Evolutionary conservation across 2,888 invertebrate species (phyloP), one percentile per base, ranked within the genome.

Genomic region (Melanargia galathea): DNA sequence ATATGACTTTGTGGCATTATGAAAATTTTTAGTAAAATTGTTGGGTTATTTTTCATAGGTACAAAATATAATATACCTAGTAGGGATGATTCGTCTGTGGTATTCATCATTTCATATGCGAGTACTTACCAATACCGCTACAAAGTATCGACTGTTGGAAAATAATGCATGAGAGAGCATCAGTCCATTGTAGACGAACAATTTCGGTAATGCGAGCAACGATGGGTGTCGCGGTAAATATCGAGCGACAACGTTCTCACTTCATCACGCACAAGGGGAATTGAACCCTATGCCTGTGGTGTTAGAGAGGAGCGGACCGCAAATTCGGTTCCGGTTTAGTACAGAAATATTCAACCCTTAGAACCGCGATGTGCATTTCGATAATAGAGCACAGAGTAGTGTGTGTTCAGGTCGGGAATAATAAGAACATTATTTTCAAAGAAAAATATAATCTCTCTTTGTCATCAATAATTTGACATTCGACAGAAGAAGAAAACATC

Each of bases 361-460:
- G 83, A 86, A 85, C 86, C 84, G 78, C 84, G 87, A 85, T 87
- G 86, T 85, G 86, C 87, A 87, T 85, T 87, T 86, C 85, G 87
- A 87, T 88, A 87, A 88, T 86, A 87, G 79, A 70, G 68, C 69
- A 72, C 72, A 86, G 86, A 73, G 80, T 78, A 83, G 54, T 13
- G 56, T 10, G n/a, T 22, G 22, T 40, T 20, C 13, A 30, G 11
- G 43, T 24, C 46, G 2, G 33, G 7, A n/a, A 26, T 57, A 10
- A n/a, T 10, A 11, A 8, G 20, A 10, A 30, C 30, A 7, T 2
- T 18, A 18, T 43, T 18, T 43, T 16, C 20, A 20, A 45, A 45
- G 20, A 20, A 43, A 20, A 45, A 11, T n/a, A n/a, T n/a, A n/a
- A n/a, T n/a, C n/a, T n/a, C n/a, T n/a, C n/a, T n/a, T n/a, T n/a